Evolutionary conservation across 2,888 invertebrate species (phyloP).

Genomic region (Drosophila pseudotalamancana): DNA sequence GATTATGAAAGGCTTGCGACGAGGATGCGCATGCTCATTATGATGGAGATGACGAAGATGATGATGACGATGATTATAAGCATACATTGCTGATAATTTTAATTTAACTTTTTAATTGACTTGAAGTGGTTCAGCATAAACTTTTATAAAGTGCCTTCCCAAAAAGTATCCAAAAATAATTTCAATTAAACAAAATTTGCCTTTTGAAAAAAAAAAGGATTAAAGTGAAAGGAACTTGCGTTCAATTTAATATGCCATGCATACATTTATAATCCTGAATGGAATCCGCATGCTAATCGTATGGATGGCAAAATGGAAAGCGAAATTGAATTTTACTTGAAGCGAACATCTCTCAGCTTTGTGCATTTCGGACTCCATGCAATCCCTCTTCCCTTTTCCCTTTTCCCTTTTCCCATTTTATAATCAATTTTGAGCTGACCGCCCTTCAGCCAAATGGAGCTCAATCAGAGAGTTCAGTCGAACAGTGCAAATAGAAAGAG

Average conservation of each 20-base stretch:
- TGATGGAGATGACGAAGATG: slow-evolving; percentile 13
- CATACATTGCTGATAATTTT: slow-evolving; percentile 42
- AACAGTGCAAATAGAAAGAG: too few species aligned
- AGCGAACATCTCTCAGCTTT: slow-evolving; percentile 6
- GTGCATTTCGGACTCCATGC: slow-evolving; percentile 9
- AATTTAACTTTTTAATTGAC: slow-evolving; percentile 74
- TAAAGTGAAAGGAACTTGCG: slow-evolving; percentile 13
- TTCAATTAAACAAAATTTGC: slow-evolving; percentile 36
- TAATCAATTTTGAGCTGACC: slow-evolving; percentile 41
- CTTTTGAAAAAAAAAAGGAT: too few species aligned
- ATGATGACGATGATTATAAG: slow-evolving; percentile 19
- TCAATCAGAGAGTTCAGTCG: slow-evolving; percentile 50
- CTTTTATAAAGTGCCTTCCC: slow-evolving; percentile 1
- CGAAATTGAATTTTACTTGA: slow-evolving; percentile 19
- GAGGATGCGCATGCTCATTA: slow-evolving; percentile 21
- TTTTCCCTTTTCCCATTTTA: slow-evolving; percentile 10
- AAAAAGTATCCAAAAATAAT: slow-evolving; percentile 19
- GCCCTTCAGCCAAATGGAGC: slow-evolving; percentile 8
- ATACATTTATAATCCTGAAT: neutral
- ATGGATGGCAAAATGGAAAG: slow-evolving; percentile 1
- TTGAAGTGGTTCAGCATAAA: slow-evolving; percentile 20
- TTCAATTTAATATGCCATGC: neutral
- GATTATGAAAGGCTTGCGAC: slow-evolving; percentile 24
- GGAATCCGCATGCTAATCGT: neutral
- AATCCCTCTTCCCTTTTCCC: slow-evolving; percentile 12